These are phyloP conservation scores for Riptortus pedestris DNA, from an alignment of 1,140 invertebrate genomes.

Conservation along the genomic window DNA sequence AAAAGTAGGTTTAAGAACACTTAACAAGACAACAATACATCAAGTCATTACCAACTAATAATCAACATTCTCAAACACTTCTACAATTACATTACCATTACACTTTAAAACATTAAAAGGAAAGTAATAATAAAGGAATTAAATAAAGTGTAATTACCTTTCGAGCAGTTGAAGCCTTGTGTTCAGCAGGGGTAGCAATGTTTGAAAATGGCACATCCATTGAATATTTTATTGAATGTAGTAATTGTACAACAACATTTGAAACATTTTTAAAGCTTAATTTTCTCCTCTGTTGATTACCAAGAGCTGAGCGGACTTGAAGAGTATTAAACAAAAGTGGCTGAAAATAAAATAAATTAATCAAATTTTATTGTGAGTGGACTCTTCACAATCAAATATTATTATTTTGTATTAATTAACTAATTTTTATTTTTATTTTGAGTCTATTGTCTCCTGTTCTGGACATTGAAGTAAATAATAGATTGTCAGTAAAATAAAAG, in stretches of 20 bases:
- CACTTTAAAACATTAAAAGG: too few relatives aligned
- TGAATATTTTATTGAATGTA: conserved; percentile 84
- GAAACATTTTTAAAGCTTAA: conserved; percentile 85
- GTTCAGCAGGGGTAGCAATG: conserved; percentile 58
- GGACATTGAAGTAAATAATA: too few relatives aligned
- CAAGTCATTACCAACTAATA: too few relatives aligned
- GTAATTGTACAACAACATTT: conserved; percentile 77
- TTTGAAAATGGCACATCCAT: conserved; percentile 87
- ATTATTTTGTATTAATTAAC: too few relatives aligned
- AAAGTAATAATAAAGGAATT: not conserved
- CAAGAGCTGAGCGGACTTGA: conserved; percentile 53
- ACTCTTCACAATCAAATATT: too few relatives aligned
- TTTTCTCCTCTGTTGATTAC: conserved; percentile 54
- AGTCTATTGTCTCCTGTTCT: too few relatives aligned
- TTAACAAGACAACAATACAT: too few relatives aligned
- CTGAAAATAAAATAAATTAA: conserved; percentile 35
- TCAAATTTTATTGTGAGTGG: not conserved
- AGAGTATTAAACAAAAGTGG: conserved; percentile 60
- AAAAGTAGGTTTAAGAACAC: too few relatives aligned
- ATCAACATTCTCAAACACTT: too few relatives aligned
- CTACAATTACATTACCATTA: too few relatives aligned
- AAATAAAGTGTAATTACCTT: conserved; percentile 40
- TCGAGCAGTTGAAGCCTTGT: conserved; percentile 49
- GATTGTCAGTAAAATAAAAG: too few relatives aligned
- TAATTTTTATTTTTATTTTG: too few relatives aligned